A percentile compares a stretch with the other conserved stretches of the same genome.
These are phyloP conservation scores for Augochlorella aurata DNA, from an alignment of 2,888 invertebrate genomes.

Conservation along the genomic window DNA sequence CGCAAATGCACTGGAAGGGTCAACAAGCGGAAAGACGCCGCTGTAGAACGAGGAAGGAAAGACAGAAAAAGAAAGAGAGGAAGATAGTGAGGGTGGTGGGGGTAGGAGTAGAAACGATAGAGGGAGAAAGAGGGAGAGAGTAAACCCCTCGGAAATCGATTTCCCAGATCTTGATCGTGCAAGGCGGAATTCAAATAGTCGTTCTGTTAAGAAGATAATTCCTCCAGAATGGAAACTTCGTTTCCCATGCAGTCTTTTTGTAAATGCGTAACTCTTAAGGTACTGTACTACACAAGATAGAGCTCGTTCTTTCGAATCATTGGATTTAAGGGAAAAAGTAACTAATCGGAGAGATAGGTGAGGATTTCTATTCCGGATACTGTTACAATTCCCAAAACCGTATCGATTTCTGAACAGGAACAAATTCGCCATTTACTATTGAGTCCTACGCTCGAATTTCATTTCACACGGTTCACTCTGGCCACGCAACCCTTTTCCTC, in stretches of 20 bases:
- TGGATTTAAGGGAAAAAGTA: background rate
- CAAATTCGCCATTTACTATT: background rate
- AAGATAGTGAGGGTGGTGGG: no score
- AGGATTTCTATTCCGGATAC: no score
- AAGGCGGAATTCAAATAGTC: slow-evolving; percentile 21
- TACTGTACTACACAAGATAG: background rate
- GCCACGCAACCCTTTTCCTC: background rate
- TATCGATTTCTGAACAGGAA: no score
- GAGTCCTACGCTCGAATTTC: no score
- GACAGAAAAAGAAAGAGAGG: background rate
- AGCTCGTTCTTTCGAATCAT: background rate
- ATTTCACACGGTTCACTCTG: background rate
- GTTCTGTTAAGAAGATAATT: no score
- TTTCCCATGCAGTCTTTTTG: slow-evolving; percentile 39
- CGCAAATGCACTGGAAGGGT: slow-evolving; percentile 24
- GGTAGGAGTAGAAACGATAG: no score
- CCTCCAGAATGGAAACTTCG: no score
- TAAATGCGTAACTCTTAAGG: slow-evolving; percentile 32
- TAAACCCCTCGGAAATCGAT: slow-evolving; percentile 17
- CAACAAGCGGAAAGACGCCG: background rate
- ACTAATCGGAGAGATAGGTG: no score
- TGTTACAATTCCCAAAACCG: no score
- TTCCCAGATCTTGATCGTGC: slow-evolving; percentile 26
- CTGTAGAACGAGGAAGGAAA: background rate
- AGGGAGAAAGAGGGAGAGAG: background rate